Percentiles rank a stretch among this genome's conserved stretches.
Evolutionary conservation across 1,140 invertebrate genomes (phyloP).

Genomic region (Bursaphelenchus mucronatus): DNA sequence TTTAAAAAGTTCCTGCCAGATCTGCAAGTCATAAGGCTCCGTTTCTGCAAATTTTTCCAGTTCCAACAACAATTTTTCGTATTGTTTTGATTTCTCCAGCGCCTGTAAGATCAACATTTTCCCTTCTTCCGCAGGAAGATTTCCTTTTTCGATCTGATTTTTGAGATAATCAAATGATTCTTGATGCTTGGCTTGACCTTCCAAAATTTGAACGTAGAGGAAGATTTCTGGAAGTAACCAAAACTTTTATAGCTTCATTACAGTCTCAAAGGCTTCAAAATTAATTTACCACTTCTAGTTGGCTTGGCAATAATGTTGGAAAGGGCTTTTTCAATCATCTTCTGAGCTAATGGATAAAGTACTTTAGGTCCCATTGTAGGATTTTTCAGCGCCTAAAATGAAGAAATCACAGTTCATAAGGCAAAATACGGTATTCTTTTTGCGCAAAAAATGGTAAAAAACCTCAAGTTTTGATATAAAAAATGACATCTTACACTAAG

Average conservation of each 20-base stretch:
- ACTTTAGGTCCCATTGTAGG: constrained; percentile 64
- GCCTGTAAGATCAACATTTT: neutral
- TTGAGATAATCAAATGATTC: constrained; percentile 34
- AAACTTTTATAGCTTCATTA: too few relatives aligned
- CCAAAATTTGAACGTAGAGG: constrained; percentile 28
- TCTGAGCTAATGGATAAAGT: constrained; percentile 75
- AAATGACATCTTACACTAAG: neutral
- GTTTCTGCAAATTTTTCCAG: too few relatives aligned
- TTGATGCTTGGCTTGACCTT: constrained; percentile 1
- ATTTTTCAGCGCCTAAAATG: constrained; percentile 6
- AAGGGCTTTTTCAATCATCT: constrained; percentile 74
- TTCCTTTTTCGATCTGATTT: constrained; percentile 12
- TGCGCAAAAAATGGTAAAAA: too few relatives aligned
- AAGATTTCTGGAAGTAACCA: constrained; percentile 34
- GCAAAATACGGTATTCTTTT: too few relatives aligned
- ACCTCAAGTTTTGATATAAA: neutral
- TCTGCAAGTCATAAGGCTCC: too few relatives aligned
- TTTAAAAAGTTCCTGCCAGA: too few relatives aligned
- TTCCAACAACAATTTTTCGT: constrained; percentile 4
- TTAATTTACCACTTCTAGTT: too few relatives aligned
- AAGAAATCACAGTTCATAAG: too few relatives aligned
- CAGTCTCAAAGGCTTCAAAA: too few relatives aligned
- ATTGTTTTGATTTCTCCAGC: constrained; percentile 1
- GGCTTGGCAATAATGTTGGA: neutral
- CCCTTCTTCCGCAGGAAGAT: neutral